A percentile compares a stretch with the other conserved stretches of the same genome.
These are phyloP conservation scores for Echiichthys vipera DNA, from an alignment of 2,797 vertebrate genomes.

Conservation along the genomic window DNA sequence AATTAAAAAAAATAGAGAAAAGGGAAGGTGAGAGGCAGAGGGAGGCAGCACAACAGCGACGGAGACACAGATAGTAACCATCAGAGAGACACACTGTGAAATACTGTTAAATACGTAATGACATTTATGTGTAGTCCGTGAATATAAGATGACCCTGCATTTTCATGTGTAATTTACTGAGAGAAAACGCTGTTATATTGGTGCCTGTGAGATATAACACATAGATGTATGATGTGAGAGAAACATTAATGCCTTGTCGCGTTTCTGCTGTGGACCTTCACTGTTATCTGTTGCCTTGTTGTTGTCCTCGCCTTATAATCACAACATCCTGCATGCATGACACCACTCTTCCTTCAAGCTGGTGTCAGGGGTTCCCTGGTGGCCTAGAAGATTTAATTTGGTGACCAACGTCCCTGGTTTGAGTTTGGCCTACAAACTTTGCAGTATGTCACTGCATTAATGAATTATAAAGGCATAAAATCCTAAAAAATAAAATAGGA, in stretches of 20 bases:
- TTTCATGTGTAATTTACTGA: slow-evolving; percentile 33
- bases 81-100: slow-evolving; percentile 26
- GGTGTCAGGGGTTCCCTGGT: background rate
- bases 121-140: slow-evolving; percentile 26
- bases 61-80: slow-evolving; percentile 8
- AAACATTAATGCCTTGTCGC: background rate
- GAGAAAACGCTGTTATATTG: slow-evolving; percentile 13
- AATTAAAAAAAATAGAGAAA: background rate
- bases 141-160: slow-evolving; percentile 16
- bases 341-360: background rate
- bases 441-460: no score
- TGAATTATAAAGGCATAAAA: no score
- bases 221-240: slow-evolving; percentile 13
- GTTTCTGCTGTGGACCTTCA: background rate
- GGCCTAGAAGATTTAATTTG: background rate
- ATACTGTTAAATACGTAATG: slow-evolving; percentile 38
- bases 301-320: background rate
- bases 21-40: background rate
- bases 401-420: background rate
- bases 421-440: no score
- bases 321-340: background rate
- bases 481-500: no score
- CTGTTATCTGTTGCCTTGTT: background rate
- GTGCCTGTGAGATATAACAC: slow-evolving; percentile 4
- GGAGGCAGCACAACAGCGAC: slow-evolving; percentile 6